Base-by-base conservation (phyloP, 2,797 vertebrate genomes). In the Mastacembelus armatus region DNA sequence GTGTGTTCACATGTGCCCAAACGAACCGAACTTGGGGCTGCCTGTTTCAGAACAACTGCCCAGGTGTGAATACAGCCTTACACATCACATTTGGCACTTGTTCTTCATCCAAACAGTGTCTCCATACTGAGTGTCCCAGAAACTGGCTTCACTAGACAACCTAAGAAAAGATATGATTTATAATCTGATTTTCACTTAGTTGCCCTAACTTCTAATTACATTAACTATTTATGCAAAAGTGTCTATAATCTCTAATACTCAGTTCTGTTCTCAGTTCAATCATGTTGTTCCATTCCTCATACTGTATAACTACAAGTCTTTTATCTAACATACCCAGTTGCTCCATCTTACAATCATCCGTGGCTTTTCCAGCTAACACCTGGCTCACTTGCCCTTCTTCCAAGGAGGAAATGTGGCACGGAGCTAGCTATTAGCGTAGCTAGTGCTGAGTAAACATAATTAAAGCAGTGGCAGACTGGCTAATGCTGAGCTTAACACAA, bases 381-480 rank as follows among this genome's bases (percentile, higher is more conserved):
- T 57, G 47, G 67, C 76, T 65, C 48, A 10, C 47, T 45, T 5
- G 26, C 48, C 40, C 48, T 48, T 86, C 62, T 73, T 66, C 48
- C 1, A 24, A 35, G 39, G 35, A 75, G 60, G 56, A 77, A 80
- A 79, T 24, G 60, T 78, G 72, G 70, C 76, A 79, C 29, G 9
- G 49, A 45, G 71, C 58, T 85, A 78, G 77, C 85, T 71, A 86
- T 87, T 87, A 89, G 80, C 52, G 22, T 58, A 38, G 77, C 74
- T 33, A n/a, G 81, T 79, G 81, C 87, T 85, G 86, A 88, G 79
- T 74, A 89, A 89, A 90, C 50, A 62, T 85, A 85, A 89, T 88
- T 87, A 86, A 88, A 85, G 72, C 80, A 70, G 78, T 55, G 55
- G 79, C 74, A 63, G 57, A 49, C 64, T 38, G 66, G 81, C 81